Base-by-base conservation (phyloP, 2,797 vertebrate genomes). In the Helarctos malayanus region DNA sequence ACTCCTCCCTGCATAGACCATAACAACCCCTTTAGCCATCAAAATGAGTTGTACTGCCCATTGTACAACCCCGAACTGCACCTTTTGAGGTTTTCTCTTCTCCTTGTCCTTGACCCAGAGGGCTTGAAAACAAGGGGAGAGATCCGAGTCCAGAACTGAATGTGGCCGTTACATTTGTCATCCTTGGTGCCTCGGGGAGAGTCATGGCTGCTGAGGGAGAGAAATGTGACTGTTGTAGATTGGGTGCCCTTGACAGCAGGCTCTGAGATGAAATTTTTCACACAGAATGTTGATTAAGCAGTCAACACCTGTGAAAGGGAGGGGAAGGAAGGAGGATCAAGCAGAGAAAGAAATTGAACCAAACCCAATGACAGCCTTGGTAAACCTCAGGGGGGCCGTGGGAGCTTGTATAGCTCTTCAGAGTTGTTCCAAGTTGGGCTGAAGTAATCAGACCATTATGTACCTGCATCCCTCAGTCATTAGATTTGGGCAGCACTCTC, bases 321-420 rank as follows among this genome's bases (percentile, higher is more conserved):
- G 8, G 23, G 5, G 13, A 73, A 35, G 63, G 5, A 35, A 71
- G 38, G 63, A 59, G 78, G 54, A 29, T 18, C 7, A 12, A 54
- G 13, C 29, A 59, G 49, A 56, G 52, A 49, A 61, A 75, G 68
- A 61, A 61, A 80, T 0, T 3, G 35, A 87, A n/a, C 27, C 61
- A 63, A 94, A 29, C 38, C 23, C 47, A 59, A 47, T 41, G 54
- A 41, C 52, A 41, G 56, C 47, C 23, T 86, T 41, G 9, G 45
- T n/a, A 45, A 61, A 11, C 2, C 32, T 57, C 41, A 32, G 2
- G 1, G 16, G 38, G 14, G 15, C 4, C 0, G 5, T n/a, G 19
- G 90, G 82, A 52, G 47, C 8, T 21, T 2, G 2, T 1, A 69
- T 13, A 63, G 27, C 15, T 78, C 52, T 49, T 89, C 41, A 69